Evolutionary conservation across 1,140 invertebrate species (phyloP).

Genomic region (Cyclina sinensis): DNA sequence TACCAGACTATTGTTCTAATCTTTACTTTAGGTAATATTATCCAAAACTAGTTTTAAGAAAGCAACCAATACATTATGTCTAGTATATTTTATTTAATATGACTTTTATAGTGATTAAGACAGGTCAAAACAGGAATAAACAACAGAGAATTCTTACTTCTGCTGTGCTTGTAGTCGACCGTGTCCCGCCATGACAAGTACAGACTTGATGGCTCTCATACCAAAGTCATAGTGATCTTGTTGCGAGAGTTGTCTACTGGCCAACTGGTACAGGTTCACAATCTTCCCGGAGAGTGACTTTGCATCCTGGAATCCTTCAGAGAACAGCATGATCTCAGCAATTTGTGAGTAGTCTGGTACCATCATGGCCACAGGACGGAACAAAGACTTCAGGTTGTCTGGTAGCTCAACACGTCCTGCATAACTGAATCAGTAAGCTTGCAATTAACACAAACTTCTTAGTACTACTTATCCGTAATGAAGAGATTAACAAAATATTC

Average conservation of each 20-base stretch:
- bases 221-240: slow-evolving; percentile 98
- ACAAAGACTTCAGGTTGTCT: slow-evolving; percentile 90
- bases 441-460: too few relatives aligned
- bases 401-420: slow-evolving; percentile 90
- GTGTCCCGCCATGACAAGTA: slow-evolving; percentile 86
- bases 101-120: too few relatives aligned
- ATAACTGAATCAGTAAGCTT: slow-evolving; percentile 76
- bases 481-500: too few relatives aligned
- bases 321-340: slow-evolving; percentile 96
- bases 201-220: slow-evolving; percentile 91
- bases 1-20: too few relatives aligned
- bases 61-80: too few relatives aligned
- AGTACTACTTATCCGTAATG: too few relatives aligned
- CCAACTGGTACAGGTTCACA: slow-evolving; percentile 95
- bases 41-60: too few relatives aligned
- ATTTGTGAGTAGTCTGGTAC: slow-evolving; percentile 96
- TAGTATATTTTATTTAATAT: too few relatives aligned
- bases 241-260: slow-evolving; percentile 95
- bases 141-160: slow-evolving; percentile 71
- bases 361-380: slow-evolving; percentile 96
- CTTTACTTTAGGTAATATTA: too few relatives aligned
- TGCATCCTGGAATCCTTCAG: slow-evolving; percentile 94
- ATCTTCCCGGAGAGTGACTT: slow-evolving; percentile 94
- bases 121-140: too few relatives aligned
- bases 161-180: slow-evolving; percentile 80